A percentile compares a stretch with the other conserved stretches of the same genome.
Evolutionary conservation across 2,888 invertebrate genomes (phyloP).

Genomic region (Parelbella ahira): DNA sequence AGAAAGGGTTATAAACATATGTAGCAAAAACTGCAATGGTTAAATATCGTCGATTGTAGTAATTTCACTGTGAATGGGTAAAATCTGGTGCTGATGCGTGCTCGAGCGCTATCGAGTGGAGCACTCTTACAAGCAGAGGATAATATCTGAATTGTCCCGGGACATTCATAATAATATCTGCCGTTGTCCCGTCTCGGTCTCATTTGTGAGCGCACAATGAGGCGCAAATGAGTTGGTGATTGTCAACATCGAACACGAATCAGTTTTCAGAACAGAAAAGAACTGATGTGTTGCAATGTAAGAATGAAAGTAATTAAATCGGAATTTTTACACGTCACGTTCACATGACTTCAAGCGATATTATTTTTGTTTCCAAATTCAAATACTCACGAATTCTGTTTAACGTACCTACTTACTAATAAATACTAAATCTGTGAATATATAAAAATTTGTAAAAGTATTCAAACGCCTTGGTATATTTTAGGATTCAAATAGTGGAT

Average conservation of each 20-base stretch:
- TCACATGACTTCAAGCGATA: too few species aligned
- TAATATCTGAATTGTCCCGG: conserved; percentile 21
- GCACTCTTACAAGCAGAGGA: conserved; percentile 23
- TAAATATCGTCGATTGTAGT: too few species aligned
- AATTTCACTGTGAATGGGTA: conserved; percentile 14
- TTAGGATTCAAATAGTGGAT: conserved; percentile 13
- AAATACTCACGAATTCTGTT: too few species aligned
- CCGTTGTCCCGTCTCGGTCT: conserved; percentile 8
- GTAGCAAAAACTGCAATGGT: too few species aligned
- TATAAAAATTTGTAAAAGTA: conserved; percentile 9
- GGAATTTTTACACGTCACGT: too few species aligned
- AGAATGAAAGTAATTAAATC: too few species aligned
- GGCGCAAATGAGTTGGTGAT: conserved; percentile 21
- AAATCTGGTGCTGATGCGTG: conserved; percentile 19
- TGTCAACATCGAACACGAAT: conserved; percentile 17
- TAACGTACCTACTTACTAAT: too few species aligned
- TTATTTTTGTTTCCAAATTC: too few species aligned
- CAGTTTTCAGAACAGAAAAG: conserved; percentile 3
- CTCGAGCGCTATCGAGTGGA: conserved; percentile 12
- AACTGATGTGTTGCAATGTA: conserved; percentile 7
- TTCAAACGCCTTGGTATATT: conserved; percentile 5
- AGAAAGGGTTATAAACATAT: too few species aligned
- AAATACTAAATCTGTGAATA: too few species aligned
- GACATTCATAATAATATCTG: conserved; percentile 20
- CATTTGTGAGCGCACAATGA: conserved; percentile 18